phyloP scores from a whole-genome alignment of 1,140 invertebrate genomes.

The Anastrepha obliqua region DNA sequence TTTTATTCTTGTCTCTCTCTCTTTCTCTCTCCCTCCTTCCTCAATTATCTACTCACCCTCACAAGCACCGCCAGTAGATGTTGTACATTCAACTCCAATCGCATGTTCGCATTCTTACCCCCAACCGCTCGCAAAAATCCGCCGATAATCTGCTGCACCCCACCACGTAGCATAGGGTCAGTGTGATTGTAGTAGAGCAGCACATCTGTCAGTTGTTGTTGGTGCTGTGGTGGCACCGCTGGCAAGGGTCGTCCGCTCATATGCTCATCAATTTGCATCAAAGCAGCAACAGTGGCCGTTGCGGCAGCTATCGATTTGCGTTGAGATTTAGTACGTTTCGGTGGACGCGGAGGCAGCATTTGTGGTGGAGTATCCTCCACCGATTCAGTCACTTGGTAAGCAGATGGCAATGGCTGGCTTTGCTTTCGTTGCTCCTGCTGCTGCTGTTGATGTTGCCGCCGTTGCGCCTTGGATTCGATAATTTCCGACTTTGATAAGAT shows the following conservation, averaged over 20 bases:
- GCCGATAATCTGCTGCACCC: constrained; percentile 79
- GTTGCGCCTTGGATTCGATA: constrained; percentile 60
- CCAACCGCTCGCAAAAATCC: constrained; percentile 76
- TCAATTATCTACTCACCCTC: constrained; percentile 62
- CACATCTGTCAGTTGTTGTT: constrained; percentile 80
- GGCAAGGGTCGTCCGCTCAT: background rate
- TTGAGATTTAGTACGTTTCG: constrained; percentile 69
- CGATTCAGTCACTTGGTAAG: constrained; percentile 60
- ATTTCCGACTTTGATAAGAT: constrained; percentile 68
- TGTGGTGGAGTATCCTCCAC: constrained; percentile 64
- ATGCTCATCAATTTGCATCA: constrained; percentile 29
- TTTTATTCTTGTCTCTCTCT: too few species aligned
- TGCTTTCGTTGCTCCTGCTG: background rate
- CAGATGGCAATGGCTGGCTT: background rate
- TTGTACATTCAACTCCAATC: constrained; percentile 76
- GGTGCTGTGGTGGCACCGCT: constrained; percentile 29
- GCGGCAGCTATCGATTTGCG: constrained; percentile 56
- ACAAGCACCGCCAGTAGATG: constrained; percentile 70
- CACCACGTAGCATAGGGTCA: constrained; percentile 88
- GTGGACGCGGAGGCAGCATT: constrained; percentile 65
- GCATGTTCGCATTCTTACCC: constrained; percentile 60
- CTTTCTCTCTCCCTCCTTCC: too few species aligned
- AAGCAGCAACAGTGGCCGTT: constrained; percentile 1
- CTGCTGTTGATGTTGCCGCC: background rate
- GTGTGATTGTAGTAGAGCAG: constrained; percentile 82